Evolutionary conservation across 2,888 invertebrate species (phyloP), one percentile per base, ranked within the genome.

Genomic region (Blera fallax): DNA sequence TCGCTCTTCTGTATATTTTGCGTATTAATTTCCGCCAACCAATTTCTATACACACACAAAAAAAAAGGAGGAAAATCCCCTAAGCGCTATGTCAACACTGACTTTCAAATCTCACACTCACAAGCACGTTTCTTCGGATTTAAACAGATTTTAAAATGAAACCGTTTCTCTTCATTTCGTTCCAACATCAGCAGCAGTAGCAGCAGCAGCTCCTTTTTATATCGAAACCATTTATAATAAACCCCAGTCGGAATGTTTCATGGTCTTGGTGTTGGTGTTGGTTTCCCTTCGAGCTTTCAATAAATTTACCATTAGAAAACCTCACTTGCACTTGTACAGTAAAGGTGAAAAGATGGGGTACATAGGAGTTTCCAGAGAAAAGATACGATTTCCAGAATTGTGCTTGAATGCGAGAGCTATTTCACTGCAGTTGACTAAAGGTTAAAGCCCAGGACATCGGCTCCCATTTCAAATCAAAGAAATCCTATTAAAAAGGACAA

Each of bases 181-280:
- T 58, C 16, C 62, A 50, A 27, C 21, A 54, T 24, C 34, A 43
- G 40, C 37, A 43, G 29, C n/a, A 52, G 43, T 48, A 64, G 50
- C 50, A 72, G 60, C 58, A 27, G 11, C 11, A 14, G 37, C 50
- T 21, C 27, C 60, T 83, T 74, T 84, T 80, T 80, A 84, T 76
- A 84, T 79, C 74, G 84, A 80, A 84, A 74, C 80, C 79, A 84
- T 84, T 84, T 84, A 79, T 84, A 69, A 84, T 80, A 80, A 74
- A 54, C 69, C 80, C 64, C 73, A 50, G 80, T 50, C 50, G 64
- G 64, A 74, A 84, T 73, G 78, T 56, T n/a, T n/a, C n/a, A n/a
- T 77, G 77, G 40, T 32, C n/a, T n/a, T 58, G 37, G 50, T 45
- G 32, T 45, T 64, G 58, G 58, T 73, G 79, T 74, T 74, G 64